A percentile compares a stretch with the other conserved stretches of the same genome.
phyloP scores from a whole-genome alignment of 2,797 vertebrate genomes.

The Kryptopterus vitreolus region DNA sequence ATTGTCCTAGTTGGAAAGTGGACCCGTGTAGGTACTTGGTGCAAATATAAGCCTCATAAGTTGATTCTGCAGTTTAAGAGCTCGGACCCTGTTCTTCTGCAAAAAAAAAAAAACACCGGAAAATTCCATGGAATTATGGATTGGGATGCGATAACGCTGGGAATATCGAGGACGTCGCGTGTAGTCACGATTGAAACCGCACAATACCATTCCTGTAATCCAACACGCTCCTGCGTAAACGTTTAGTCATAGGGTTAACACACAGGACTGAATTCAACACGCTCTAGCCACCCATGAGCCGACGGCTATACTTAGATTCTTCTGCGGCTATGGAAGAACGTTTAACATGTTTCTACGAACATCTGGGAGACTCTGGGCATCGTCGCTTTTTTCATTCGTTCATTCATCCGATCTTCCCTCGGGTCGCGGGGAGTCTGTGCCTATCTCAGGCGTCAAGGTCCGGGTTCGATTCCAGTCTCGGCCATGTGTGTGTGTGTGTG shows the following conservation, averaged over 20 bases:
- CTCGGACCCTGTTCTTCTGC: conserved; percentile 19
- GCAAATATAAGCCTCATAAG: conserved; percentile 4
- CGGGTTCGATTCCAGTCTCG: no score
- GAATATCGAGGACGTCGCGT: no score
- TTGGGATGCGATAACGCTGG: not conserved
- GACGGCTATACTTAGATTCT: conserved; percentile 47
- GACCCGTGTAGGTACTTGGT: conserved; percentile 29
- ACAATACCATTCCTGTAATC: not conserved
- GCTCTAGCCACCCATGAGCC: conserved; percentile 46
- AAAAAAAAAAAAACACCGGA: conserved; percentile 19
- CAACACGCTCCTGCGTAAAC: conserved; percentile 37
- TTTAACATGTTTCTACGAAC: conserved; percentile 9
- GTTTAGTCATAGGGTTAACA: conserved; percentile 53
- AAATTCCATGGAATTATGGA: not conserved
- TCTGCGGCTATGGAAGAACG: conserved; percentile 19
- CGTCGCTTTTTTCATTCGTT: no score
- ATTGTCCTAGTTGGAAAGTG: conserved; percentile 34
- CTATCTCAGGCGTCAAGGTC: no score
- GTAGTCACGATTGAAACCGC: not conserved
- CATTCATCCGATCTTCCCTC: no score
- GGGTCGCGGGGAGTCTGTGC: no score
- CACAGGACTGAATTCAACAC: conserved; percentile 49
- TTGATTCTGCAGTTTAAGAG: conserved; percentile 32
- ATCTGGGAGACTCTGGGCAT: conserved; percentile 10
- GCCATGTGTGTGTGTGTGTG: no score